These are phyloP conservation scores for Pandemis corylana DNA, from an alignment of 2,888 invertebrate genomes.

Conservation along the genomic window DNA sequence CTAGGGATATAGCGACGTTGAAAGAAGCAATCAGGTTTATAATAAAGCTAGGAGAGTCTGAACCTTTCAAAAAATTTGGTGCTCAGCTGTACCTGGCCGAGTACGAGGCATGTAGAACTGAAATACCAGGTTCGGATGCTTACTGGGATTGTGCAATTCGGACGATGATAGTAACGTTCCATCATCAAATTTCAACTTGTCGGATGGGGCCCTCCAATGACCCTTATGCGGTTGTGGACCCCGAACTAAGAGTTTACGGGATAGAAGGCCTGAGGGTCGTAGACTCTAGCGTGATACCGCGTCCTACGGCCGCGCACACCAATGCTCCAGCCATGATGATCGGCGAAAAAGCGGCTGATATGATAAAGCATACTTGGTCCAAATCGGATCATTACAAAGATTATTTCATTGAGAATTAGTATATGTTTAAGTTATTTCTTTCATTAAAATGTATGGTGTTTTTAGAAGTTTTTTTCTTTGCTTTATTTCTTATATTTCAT, in stretches of 20 bases:
- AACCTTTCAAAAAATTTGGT: slow-evolving; percentile 85
- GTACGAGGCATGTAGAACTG: slow-evolving; percentile 81
- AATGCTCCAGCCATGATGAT: slow-evolving; percentile 89
- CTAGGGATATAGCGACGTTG: slow-evolving; percentile 85
- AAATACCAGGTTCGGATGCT: slow-evolving; percentile 83
- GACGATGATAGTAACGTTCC: slow-evolving; percentile 82
- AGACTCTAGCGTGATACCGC: slow-evolving; percentile 89
- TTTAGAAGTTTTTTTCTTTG: too few species aligned
- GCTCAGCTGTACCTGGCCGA: slow-evolving; percentile 80
- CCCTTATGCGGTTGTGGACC: slow-evolving; percentile 87
- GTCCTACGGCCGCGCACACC: slow-evolving; percentile 86
- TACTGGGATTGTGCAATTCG: slow-evolving; percentile 90
- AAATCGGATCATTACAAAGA: slow-evolving; percentile 50
- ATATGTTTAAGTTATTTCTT: not conserved
- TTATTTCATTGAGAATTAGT: too few species aligned
- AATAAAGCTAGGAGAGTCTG: slow-evolving; percentile 84
- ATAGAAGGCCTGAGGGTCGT: slow-evolving; percentile 86
- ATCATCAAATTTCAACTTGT: slow-evolving; percentile 88
- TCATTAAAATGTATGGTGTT: too few species aligned
- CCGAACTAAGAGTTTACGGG: slow-evolving; percentile 87
- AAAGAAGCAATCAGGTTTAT: slow-evolving; percentile 86
- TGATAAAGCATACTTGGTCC: slow-evolving; percentile 86
- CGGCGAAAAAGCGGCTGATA: slow-evolving; percentile 89
- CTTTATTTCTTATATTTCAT: too few species aligned
- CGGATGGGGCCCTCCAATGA: slow-evolving; percentile 89